Evolutionary conservation across 2,113 vertebrate genomes (phyloP).

Genomic region (Hypanus sabinus): DNA sequence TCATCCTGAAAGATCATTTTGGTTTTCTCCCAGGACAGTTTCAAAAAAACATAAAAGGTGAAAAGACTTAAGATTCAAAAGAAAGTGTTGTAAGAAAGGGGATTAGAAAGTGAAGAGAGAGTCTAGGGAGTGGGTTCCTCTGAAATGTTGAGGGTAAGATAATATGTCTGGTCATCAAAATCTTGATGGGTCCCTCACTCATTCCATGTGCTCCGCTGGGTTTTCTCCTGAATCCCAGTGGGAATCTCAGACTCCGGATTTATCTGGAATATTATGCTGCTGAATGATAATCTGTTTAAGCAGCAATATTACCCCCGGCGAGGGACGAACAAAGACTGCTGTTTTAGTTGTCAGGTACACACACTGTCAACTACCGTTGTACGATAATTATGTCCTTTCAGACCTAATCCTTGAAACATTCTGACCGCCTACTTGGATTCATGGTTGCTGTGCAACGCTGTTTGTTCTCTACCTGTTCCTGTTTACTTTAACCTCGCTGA

Average conservation of each 20-base stretch:
- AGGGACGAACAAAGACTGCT: neutral
- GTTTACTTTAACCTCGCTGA: slow-evolving; percentile 11
- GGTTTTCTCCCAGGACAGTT: too few relatives aligned
- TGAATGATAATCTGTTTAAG: neutral
- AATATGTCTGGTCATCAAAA: too few relatives aligned
- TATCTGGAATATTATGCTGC: neutral
- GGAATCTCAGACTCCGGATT: neutral
- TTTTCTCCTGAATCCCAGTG: neutral
- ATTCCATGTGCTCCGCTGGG: neutral
- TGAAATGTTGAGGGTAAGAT: too few relatives aligned
- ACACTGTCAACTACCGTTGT: neutral
- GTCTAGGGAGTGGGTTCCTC: too few relatives aligned
- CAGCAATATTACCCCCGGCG: neutral
- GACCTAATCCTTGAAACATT: neutral
- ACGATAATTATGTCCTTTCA: neutral
- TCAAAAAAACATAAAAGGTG: too few relatives aligned
- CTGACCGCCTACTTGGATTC: neutral
- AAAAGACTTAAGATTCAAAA: too few relatives aligned
- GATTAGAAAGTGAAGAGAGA: too few relatives aligned
- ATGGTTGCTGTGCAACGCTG: slow-evolving; percentile 24
- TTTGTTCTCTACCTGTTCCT: slow-evolving; percentile 15
- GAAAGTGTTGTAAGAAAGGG: too few relatives aligned
- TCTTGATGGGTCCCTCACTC: too few relatives aligned
- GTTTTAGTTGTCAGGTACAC: neutral
- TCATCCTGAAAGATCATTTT: too few relatives aligned